Evolutionary conservation across 2,113 vertebrate genomes (phyloP).

Genomic region (Oceanites oceanicus): DNA sequence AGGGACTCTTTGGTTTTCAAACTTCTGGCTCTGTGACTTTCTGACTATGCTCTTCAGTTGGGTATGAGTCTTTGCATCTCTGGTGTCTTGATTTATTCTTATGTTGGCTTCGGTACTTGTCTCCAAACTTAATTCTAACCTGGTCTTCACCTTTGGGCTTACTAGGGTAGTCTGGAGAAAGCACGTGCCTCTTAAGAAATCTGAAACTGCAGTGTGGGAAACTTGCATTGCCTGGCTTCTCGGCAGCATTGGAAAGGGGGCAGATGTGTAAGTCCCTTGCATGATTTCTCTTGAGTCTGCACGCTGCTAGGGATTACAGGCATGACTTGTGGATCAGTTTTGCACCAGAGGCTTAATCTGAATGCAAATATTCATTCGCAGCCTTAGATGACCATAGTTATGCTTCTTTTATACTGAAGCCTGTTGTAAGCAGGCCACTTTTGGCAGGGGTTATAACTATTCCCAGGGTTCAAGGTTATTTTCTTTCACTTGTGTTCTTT

Average conservation of each 20-base stretch:
- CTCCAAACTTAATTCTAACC: not conserved
- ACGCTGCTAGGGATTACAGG: not conserved
- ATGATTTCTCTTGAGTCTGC: not conserved
- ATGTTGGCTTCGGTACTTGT: not conserved
- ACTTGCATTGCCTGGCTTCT: not conserved
- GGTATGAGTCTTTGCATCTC: not conserved
- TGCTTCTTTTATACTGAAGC: not conserved
- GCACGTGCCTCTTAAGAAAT: not conserved
- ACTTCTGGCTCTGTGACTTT: not conserved
- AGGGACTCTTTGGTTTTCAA: not conserved
- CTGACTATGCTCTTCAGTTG: not conserved
- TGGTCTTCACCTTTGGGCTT: not conserved
- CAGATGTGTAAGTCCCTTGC: not conserved
- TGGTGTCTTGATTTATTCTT: not conserved
- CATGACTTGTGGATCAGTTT: not conserved
- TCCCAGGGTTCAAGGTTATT: constrained; percentile 10
- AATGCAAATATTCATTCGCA: not conserved
- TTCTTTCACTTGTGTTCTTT: not conserved
- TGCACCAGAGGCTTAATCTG: not conserved
- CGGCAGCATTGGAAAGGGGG: not conserved
- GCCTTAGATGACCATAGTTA: not conserved
- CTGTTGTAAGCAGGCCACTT: not conserved
- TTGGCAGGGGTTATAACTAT: not conserved
- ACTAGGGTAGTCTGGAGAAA: not conserved
- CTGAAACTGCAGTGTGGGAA: not conserved